Evolutionary conservation across 2,113 vertebrate species (phyloP).

Genomic region (Phylloscopus trochiloides): DNA sequence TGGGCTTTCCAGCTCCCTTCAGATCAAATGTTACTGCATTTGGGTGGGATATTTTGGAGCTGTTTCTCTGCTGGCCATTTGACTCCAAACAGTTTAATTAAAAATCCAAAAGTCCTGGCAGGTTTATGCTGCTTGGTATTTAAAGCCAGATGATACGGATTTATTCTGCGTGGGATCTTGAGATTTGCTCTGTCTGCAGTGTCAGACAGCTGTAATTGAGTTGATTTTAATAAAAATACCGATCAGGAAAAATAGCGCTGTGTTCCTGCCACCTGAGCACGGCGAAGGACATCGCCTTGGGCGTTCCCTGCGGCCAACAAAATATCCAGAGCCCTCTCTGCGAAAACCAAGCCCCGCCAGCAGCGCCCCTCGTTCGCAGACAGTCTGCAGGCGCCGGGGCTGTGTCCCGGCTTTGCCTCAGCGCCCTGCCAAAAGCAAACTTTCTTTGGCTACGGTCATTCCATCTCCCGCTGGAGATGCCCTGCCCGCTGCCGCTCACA

Average conservation of each 20-base stretch:
- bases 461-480: rapidly evolving
- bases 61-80: neutral
- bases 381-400: neutral
- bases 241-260: neutral
- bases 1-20: neutral
- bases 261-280: neutral
- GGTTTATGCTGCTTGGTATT: slow-evolving; percentile 17
- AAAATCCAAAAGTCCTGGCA: slow-evolving; percentile 1
- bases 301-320: neutral
- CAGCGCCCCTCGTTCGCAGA: neutral
- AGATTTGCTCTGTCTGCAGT: neutral
- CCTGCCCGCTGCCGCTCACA: neutral
- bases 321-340: neutral
- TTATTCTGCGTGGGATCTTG: neutral
- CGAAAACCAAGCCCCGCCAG: rapidly evolving
- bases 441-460: neutral
- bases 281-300: neutral
- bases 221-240: neutral
- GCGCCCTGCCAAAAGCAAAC: neutral
- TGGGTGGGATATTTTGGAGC: neutral
- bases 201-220: slow-evolving; percentile 6
- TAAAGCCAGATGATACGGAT: neutral
- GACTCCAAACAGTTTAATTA: slow-evolving; percentile 8
- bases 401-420: neutral
- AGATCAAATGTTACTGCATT: neutral